A percentile compares a stretch with the other conserved stretches of the same genome.
Evolutionary conservation across 2,113 vertebrate species (phyloP).

Genomic region (Raja brachyura): DNA sequence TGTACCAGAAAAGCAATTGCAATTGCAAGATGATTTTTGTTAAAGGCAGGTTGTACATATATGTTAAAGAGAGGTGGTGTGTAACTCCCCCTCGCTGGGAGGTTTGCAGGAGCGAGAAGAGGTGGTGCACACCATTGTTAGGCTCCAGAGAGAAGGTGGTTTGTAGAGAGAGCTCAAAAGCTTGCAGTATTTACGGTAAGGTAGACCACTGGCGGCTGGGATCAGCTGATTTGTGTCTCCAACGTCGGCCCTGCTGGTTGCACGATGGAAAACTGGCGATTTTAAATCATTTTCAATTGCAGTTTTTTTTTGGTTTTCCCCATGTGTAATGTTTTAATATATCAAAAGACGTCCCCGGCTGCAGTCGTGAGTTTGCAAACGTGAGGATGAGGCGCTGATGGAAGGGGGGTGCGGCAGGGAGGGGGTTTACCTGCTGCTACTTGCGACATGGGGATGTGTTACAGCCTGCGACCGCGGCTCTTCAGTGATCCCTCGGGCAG

Average conservation of each 20-base stretch:
- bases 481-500: constrained; percentile 71
- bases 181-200: constrained; percentile 60
- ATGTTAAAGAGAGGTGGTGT: too few species aligned
- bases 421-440: background rate
- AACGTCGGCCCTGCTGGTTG: constrained; percentile 45
- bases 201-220: constrained; percentile 60
- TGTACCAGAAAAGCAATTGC: too few species aligned
- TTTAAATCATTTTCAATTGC: background rate
- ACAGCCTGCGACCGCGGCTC: constrained; percentile 87
- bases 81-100: too few species aligned
- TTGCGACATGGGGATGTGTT: constrained; percentile 84
- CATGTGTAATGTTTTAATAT: background rate
- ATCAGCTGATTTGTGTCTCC: constrained; percentile 71
- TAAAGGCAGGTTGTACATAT: too few species aligned
- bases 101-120: too few species aligned
- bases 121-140: too few species aligned
- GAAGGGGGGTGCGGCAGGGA: background rate
- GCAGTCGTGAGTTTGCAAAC: background rate
- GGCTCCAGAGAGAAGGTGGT: too few species aligned
- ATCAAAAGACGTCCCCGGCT: background rate
- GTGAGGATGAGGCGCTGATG: constrained; percentile 23
- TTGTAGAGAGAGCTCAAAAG: background rate
- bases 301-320: background rate
- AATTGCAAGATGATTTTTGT: too few species aligned
- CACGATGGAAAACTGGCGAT: constrained; percentile 74